phyloP scores from a whole-genome alignment of 2,888 invertebrate species.

The Dicycla oo region DNA sequence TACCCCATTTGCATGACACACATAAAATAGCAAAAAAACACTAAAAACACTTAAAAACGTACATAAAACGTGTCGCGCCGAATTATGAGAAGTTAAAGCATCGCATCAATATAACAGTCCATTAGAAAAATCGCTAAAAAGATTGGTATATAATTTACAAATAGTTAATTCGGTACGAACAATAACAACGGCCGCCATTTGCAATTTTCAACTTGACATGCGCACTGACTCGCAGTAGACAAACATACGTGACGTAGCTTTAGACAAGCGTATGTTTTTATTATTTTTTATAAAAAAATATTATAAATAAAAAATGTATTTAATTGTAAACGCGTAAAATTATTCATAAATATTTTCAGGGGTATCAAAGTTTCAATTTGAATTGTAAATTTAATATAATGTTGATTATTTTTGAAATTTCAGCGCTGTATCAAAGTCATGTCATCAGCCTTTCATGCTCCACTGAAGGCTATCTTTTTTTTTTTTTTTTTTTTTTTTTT shows the following conservation, averaged over 20 bases:
- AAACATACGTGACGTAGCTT: constrained; percentile 84
- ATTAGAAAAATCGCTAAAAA: constrained; percentile 91
- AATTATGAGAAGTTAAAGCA: constrained; percentile 88
- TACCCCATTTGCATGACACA: constrained; percentile 94
- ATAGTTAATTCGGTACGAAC: constrained; percentile 97
- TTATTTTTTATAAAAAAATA: constrained; percentile 2
- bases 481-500: too few species aligned
- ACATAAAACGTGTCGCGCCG: constrained; percentile 88
- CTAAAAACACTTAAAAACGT: constrained; percentile 89
- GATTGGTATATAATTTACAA: constrained; percentile 93
- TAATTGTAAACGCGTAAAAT: background rate
- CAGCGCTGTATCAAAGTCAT: constrained; percentile 77
- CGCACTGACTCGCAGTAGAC: constrained; percentile 91
- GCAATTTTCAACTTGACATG: constrained; percentile 96
- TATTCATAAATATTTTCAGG: background rate
- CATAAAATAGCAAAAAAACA: constrained; percentile 92
- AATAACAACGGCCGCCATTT: constrained; percentile 99
- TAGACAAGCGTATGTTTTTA: constrained; percentile 71
- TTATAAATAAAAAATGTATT: background rate
- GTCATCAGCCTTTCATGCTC: constrained; percentile 81
- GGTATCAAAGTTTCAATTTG: background rate
- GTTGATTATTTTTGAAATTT: constrained; percentile 21
- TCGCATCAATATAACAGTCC: constrained; percentile 89
- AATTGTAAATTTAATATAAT: background rate
- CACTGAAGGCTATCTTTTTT: constrained; percentile 78